phyloP scores from a whole-genome alignment of 2,888 invertebrate genomes.

The Schrankia costaestrigalis region DNA sequence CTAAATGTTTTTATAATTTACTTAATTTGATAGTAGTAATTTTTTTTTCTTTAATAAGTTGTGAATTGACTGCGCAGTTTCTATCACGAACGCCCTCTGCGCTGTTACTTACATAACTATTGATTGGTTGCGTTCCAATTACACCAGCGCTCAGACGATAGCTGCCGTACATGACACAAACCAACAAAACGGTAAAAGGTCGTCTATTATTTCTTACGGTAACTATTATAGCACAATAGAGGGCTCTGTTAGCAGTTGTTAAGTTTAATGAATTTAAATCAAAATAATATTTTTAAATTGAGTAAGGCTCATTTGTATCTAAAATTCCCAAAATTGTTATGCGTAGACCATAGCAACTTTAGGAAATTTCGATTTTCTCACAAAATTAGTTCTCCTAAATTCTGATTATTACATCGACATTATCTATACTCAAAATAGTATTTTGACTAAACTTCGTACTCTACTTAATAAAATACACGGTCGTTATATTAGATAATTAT shows the following conservation, averaged over 20 bases:
- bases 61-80: slow-evolving; percentile 30
- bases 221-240: slow-evolving; percentile 50
- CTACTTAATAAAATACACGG: too few relatives aligned
- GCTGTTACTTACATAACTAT: slow-evolving; percentile 40
- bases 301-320: too few relatives aligned
- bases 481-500: too few relatives aligned
- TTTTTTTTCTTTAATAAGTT: background rate
- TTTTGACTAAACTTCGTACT: too few relatives aligned
- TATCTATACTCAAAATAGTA: too few relatives aligned
- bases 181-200: slow-evolving; percentile 35
- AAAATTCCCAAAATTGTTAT: too few relatives aligned
- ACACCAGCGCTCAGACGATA: slow-evolving; percentile 32
- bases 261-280: background rate
- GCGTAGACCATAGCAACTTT: too few relatives aligned
- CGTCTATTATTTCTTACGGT: slow-evolving; percentile 43
- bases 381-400: too few relatives aligned
- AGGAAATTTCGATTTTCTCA: too few relatives aligned
- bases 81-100: slow-evolving; percentile 59
- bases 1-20: background rate
- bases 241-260: slow-evolving; percentile 43
- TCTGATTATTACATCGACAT: too few relatives aligned
- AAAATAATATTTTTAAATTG: too few relatives aligned
- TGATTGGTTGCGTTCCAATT: slow-evolving; percentile 62
- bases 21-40: background rate
- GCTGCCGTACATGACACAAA: slow-evolving; percentile 38